Evolutionary conservation across 2,113 vertebrate genomes (phyloP), one percentile per base, ranked within the genome.

Genomic region (Amphiprion ocellaris): DNA sequence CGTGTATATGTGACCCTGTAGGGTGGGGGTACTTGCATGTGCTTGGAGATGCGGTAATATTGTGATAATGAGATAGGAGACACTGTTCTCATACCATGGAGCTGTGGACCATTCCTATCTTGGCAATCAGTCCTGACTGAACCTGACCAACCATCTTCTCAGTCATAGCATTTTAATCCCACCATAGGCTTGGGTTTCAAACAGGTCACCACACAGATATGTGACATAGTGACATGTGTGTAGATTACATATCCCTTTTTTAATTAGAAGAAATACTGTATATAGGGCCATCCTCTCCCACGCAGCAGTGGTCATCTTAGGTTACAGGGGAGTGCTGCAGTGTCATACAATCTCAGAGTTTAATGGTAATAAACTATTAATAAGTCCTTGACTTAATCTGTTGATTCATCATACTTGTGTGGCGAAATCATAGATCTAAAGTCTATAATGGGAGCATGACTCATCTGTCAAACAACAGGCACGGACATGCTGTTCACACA

Each of bases 101-200:
- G 69, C 87, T 77, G 84, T 81, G 81, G 70, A 77, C 87, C 89
- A 74, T 82, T 90, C 68, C 82, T 69, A 87, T 88, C 84, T 86
- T 85, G 80, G 88, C 69, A 76, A 84, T 89, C 82, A 69, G 74
- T 84, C 77, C 77, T 55, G 49, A 84, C 72, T 69, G 54, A 75
- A 86, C 67, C 85, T 82, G 83, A 72, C 83, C 80, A 89, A 63
- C 83, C 72, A 55, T 83, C 85, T 88, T 92, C 87, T 85, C 75
- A 84, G 79, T 90, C 89, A 89, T 90, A 94, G 89, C 91, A 92
- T 93, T 89, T 89, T 94, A 94, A 94, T 94, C 92, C 92, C n/a
- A 55, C 81, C 81, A 49, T 24, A 55, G 83, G 83, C 81, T 94
- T 77, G 37, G 74, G 90, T 95, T 94, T 93, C 94, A 93, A 39